Conservation (phyloP, 2,113 vertebrate species). For the Pomatorhinus ruficollis region DNA sequence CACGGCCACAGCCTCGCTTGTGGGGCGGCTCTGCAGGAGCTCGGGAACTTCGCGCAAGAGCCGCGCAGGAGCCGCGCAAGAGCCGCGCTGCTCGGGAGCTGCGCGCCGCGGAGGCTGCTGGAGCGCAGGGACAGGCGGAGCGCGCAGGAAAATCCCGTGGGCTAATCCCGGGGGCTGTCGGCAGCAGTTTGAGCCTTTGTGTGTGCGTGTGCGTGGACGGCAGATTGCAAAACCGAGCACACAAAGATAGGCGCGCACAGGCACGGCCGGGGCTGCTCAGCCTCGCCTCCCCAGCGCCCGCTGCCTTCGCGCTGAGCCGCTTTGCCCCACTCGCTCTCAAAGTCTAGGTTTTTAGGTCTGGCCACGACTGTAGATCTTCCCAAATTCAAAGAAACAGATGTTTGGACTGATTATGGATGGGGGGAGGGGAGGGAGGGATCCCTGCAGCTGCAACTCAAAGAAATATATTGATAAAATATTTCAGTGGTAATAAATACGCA, state of each 20-base stretch:
- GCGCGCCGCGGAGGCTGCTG: not conserved
- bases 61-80: not conserved
- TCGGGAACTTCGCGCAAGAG: not conserved
- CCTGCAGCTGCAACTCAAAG: conserved; percentile 73
- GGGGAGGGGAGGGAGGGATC: conserved; percentile 26
- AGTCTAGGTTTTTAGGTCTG: conserved; percentile 9
- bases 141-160: not conserved
- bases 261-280: not conserved
- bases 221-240: not conserved
- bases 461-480: conserved; percentile 78
- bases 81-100: not conserved
- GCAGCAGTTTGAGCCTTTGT: not conserved
- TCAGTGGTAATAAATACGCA: conserved; percentile 69
- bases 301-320: not conserved
- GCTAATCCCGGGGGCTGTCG: not conserved
- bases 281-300: not conserved
- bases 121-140: not conserved
- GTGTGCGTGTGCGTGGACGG: not conserved
- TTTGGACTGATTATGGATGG: conserved; percentile 68
- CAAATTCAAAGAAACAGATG: conserved; percentile 74
- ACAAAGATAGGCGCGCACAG: not conserved
- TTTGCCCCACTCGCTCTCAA: not conserved
- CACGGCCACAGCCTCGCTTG: not conserved
- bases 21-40: not conserved
- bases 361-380: conserved; percentile 45